phyloP scores from a whole-genome alignment of 2,113 vertebrate genomes.

The Bostrychus sinensis region DNA sequence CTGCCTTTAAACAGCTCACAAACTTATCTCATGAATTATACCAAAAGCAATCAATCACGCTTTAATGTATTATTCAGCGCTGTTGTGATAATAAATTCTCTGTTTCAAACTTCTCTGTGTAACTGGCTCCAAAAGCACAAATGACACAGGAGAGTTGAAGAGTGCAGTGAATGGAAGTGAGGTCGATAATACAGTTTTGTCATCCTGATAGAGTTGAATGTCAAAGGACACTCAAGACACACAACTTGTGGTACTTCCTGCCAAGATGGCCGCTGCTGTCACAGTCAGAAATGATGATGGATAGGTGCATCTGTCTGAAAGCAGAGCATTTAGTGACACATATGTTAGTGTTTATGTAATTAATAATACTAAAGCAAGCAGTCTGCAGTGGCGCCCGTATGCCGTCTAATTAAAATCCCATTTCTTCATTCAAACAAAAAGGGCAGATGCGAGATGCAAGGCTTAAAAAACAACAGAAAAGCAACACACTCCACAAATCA shows the following conservation, averaged over 20 bases:
- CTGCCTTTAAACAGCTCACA: background rate
- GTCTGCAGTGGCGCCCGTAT: slow-evolving; percentile 31
- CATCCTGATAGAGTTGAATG: background rate
- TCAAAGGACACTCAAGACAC: background rate
- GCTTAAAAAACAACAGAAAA: slow-evolving; percentile 22
- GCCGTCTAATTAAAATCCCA: slow-evolving; percentile 56
- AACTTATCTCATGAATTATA: background rate
- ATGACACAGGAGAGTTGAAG: background rate
- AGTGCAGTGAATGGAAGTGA: background rate
- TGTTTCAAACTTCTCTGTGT: background rate
- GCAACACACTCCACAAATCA: slow-evolving; percentile 45
- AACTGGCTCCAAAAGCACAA: background rate
- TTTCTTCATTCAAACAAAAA: slow-evolving; percentile 40
- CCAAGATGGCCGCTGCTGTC: background rate
- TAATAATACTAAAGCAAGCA: slow-evolving; percentile 26
- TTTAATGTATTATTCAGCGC: slow-evolving; percentile 3
- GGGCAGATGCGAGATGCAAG: slow-evolving; percentile 36
- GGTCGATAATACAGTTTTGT: background rate
- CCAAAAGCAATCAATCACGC: background rate
- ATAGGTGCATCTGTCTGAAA: slow-evolving; percentile 29
- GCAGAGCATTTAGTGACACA: too few species aligned
- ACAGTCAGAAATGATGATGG: slow-evolving; percentile 15
- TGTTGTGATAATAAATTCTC: background rate
- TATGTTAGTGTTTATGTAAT: slow-evolving; percentile 39
- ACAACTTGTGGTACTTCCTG: background rate